phyloP scores from a whole-genome alignment of 2,797 vertebrate species.

The Chaetophractus vellerosus region DNA sequence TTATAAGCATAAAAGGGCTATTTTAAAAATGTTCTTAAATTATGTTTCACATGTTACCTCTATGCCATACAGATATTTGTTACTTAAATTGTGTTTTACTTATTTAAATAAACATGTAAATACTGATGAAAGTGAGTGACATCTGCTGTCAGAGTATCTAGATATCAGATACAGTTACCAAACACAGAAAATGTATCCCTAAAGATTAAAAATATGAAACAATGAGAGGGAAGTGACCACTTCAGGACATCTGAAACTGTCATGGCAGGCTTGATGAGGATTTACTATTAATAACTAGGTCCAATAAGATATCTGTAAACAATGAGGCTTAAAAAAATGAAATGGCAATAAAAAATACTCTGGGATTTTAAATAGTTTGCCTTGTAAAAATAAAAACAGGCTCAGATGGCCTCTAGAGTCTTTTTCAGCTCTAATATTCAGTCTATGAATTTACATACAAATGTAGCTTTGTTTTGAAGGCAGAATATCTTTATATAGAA shows the following conservation, averaged over 20 bases:
- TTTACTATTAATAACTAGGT: neutral
- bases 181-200: constrained; percentile 40
- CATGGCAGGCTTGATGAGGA: neutral
- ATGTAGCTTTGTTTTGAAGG: neutral
- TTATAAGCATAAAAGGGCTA: neutral
- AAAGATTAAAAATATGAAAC: constrained; percentile 51
- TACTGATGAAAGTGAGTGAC: constrained; percentile 9
- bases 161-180: constrained; percentile 34
- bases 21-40: constrained; percentile 16
- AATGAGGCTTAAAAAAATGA: constrained; percentile 17
- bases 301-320: constrained; percentile 5
- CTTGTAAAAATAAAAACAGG: neutral
- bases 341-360: neutral
- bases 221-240: neutral
- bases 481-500: neutral
- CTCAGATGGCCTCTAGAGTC: neutral
- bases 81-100: constrained; percentile 53
- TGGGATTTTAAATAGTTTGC: neutral
- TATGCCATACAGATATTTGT: constrained; percentile 20
- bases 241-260: neutral
- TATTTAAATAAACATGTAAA: constrained; percentile 42
- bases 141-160: constrained; percentile 59
- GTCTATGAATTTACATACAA: neutral
- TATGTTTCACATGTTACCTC: constrained; percentile 16
- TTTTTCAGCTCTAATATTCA: neutral